Evolutionary conservation across 1,140 invertebrate genomes (phyloP).

Genomic region (Aphaenogaster floridana): DNA sequence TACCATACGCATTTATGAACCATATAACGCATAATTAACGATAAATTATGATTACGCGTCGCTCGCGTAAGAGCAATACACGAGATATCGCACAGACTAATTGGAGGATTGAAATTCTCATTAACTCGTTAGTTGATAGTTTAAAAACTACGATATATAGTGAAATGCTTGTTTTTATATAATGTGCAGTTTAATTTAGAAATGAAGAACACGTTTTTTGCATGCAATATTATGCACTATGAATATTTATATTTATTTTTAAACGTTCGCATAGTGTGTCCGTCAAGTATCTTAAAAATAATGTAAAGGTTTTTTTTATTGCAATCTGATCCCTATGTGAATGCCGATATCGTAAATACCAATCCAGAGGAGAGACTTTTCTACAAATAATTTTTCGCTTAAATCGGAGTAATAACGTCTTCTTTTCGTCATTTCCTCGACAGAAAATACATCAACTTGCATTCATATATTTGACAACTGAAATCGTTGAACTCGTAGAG

Average conservation of each 20-base stretch:
- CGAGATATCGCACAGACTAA: constrained; percentile 43
- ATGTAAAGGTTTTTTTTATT: constrained; percentile 66
- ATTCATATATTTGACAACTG: background rate
- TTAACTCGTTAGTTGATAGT: constrained; percentile 55
- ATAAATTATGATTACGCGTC: background rate
- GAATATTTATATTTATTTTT: constrained; percentile 75
- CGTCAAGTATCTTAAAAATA: constrained; percentile 53
- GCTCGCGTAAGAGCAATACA: constrained; percentile 3
- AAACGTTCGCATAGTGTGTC: constrained; percentile 55
- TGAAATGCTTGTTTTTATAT: constrained; percentile 65
- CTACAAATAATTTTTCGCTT: background rate
- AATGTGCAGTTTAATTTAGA: constrained; percentile 71
- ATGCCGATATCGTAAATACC: constrained; percentile 20
- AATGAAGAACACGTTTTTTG: constrained; percentile 56
- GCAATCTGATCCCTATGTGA: constrained; percentile 45
- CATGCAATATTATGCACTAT: constrained; percentile 68
- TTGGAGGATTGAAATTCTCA: constrained; percentile 58
- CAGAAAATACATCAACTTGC: background rate
- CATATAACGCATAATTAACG: constrained; percentile 35
- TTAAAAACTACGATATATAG: constrained; percentile 53
- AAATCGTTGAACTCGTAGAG: background rate
- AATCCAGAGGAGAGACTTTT: constrained; percentile 33
- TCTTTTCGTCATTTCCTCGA: background rate
- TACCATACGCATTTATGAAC: constrained; percentile 8
- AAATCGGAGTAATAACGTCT: background rate